A percentile compares a stretch with the other conserved stretches of the same genome.
phyloP scores from a whole-genome alignment of 2,888 invertebrate species.

The Amphipyra berbera region DNA sequence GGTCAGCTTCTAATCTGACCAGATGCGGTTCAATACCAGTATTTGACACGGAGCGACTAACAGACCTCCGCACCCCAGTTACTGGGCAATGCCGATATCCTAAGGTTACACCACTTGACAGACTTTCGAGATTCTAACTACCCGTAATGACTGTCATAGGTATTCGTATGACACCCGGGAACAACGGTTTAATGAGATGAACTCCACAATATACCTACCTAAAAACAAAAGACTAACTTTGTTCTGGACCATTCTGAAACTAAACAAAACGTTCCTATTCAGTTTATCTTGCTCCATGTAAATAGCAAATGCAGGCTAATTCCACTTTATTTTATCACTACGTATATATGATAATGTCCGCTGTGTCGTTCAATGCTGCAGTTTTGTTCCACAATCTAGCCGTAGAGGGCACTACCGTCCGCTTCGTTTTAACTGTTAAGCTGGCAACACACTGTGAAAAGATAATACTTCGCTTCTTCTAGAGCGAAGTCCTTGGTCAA shows the following conservation, averaged over 20 bases:
- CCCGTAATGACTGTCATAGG: no score
- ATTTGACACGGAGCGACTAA: no score
- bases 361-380: constrained; percentile 44
- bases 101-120: no score
- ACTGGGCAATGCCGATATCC: no score
- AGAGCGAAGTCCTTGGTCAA: no score
- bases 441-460: constrained; percentile 23
- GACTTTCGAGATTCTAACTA: no score
- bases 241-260: constrained; percentile 12
- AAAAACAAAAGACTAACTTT: constrained; percentile 1
- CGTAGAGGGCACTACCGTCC: constrained; percentile 44
- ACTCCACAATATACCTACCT: neutral
- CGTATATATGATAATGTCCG: constrained; percentile 42
- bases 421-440: constrained; percentile 31
- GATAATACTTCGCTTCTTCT: no score
- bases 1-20: no score
- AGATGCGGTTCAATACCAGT: no score
- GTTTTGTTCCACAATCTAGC: constrained; percentile 44
- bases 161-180: no score
- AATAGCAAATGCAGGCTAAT: constrained; percentile 36
- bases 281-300: constrained; percentile 33
- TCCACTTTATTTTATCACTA: constrained; percentile 50
- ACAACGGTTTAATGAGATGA: neutral
- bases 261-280: constrained; percentile 13
- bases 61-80: no score